Evolutionary conservation across 2,113 vertebrate species (phyloP).

Genomic region (Hippolais icterina): DNA sequence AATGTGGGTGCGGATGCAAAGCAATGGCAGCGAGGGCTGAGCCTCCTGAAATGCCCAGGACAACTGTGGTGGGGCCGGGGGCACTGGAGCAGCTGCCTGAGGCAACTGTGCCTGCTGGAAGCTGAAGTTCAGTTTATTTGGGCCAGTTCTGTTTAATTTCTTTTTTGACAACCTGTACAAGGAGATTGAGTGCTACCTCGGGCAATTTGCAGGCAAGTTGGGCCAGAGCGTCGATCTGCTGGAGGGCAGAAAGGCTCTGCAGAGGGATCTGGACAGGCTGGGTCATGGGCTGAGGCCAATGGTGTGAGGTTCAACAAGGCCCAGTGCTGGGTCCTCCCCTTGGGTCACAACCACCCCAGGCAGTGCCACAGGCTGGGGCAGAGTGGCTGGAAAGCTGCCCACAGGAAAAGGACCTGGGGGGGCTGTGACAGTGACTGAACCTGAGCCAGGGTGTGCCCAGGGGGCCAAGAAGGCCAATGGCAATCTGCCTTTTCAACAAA

Average conservation of each 20-base stretch:
- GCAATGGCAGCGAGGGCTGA: background rate
- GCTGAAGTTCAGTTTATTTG: background rate
- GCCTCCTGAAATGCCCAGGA: background rate
- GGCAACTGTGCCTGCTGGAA: background rate
- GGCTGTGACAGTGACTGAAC: background rate
- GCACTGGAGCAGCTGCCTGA: background rate
- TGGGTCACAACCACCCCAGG: background rate
- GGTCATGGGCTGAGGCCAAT: background rate
- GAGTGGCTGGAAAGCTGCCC: background rate
- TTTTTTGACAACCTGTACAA: background rate
- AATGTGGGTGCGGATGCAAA: background rate
- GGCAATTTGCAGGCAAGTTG: background rate
- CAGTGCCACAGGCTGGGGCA: background rate
- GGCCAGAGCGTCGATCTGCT: accelerated
- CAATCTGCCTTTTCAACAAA: background rate
- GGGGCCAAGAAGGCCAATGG: background rate
- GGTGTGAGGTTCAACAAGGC: background rate
- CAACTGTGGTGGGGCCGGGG: background rate
- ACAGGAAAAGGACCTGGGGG: background rate
- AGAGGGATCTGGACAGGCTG: background rate
- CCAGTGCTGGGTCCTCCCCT: background rate
- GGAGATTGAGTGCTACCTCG: no score
- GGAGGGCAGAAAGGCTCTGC: background rate
- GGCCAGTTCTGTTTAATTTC: background rate
- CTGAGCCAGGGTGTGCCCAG: background rate